A percentile compares a stretch with the other conserved stretches of the same genome.
Evolutionary conservation across 2,888 invertebrate species (phyloP).

Genomic region (Tetramorium bicarinatum): DNA sequence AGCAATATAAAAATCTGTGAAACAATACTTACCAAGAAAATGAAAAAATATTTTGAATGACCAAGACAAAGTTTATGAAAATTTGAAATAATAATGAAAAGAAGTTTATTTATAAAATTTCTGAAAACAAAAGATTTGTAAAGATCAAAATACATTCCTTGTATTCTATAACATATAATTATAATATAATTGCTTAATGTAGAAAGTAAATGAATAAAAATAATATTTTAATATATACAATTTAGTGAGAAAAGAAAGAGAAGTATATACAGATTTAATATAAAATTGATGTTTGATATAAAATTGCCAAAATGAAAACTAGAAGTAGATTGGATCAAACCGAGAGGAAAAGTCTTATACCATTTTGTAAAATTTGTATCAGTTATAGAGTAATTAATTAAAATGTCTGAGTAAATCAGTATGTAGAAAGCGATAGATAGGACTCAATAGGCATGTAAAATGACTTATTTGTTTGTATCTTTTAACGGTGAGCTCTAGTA

Average conservation of each 20-base stretch:
- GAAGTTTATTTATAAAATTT: background rate
- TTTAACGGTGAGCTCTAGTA: no score
- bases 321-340: no score
- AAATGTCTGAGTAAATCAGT: no score
- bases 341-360: no score
- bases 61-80: background rate
- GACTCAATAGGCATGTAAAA: no score
- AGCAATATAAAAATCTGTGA: background rate
- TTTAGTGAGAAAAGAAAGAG: background rate
- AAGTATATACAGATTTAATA: background rate
- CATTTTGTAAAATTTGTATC: no score
- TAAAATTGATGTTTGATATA: no score
- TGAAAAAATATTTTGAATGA: background rate
- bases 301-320: no score
- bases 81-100: background rate
- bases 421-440: no score
- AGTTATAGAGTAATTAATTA: no score
- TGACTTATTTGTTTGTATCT: no score
- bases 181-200: slow-evolving; percentile 8
- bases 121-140: background rate
- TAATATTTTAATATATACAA: slow-evolving; percentile 16
- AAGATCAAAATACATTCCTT: background rate
- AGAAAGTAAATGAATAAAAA: background rate
- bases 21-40: background rate
- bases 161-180: background rate